Base-by-base conservation (phyloP, 2,888 invertebrate species). In the Temnothorax ravouxi region DNA sequence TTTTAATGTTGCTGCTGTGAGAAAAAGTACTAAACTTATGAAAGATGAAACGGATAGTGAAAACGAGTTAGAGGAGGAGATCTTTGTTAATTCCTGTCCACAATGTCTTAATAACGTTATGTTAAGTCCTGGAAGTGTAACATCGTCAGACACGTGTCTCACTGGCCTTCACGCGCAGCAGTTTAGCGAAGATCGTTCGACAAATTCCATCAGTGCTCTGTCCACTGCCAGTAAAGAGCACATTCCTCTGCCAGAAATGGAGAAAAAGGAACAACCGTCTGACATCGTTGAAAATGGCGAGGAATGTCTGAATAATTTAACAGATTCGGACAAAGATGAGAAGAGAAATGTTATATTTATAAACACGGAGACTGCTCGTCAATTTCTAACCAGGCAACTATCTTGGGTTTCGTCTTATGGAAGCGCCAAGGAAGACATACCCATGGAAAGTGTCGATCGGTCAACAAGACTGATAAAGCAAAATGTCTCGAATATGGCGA, bases 321-420 rank as follows among this genome's bases (percentile, higher is more conserved):
- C 66, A 11, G 92, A 93, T 34, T 86, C 86, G 6, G 92, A 92
- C 11, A 94, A 93, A 79, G 94, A 95, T 66, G 94, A 94, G 75
- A 96, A 96, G 91, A 95, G 95, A 83, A 97, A 97, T 91, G 96
- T 97, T 91, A 96, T 97, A 91, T 97, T 97, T 93, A 96, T 97
- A n/a, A 97, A 97, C 93, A 97, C 97, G 44, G 97, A 97, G 95
- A 97, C 97, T 66, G 97, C 97, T 4, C 96, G 96, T 91, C 97
- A 97, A 91, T 98, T 97, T 95, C 94, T 98, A 74, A 97, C 97
- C 25, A 96, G 96, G 89, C 97, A 97, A 91, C 95, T 97, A 29
- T 97, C 97, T 2, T 97, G 97, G 96, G 97, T 97, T 75, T 97
- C 97, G 13, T 95, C 95, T 1, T 95, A 95, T 50, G 94, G 95